Conservation (phyloP, 2,888 invertebrate genomes). For the Boloria euphrosyne region DNA sequence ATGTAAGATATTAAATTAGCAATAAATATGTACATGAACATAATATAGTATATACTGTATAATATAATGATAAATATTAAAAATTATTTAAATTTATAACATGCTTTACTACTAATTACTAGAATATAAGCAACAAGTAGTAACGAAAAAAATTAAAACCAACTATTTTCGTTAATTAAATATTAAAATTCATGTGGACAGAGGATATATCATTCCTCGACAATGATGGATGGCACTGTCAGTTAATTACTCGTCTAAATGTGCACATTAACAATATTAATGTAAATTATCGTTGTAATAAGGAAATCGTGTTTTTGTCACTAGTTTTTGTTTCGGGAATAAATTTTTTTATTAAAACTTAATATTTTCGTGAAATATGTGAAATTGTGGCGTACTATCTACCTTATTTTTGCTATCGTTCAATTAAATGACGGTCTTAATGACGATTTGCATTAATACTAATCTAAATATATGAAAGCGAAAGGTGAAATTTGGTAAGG, state of each 20-base stretch:
- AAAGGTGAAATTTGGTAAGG: no score
- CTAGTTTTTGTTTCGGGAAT: no score
- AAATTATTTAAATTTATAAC: not conserved
- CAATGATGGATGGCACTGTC: constrained; percentile 47
- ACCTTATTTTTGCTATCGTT: no score
- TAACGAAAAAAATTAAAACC: not conserved
- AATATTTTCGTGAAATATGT: no score
- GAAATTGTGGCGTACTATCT: no score
- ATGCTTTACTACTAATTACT: not conserved
- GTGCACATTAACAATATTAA: constrained; percentile 14
- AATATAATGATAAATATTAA: not conserved
- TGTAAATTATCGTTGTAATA: not conserved
- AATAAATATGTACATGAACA: no score
- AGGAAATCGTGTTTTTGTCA: no score
- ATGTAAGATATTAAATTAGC: no score
- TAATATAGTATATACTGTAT: not conserved
- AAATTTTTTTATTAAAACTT: no score
- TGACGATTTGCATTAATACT: no score
- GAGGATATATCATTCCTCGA: constrained; percentile 48
- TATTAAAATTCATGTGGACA: constrained; percentile 31
- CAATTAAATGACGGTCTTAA: no score
- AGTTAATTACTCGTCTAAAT: constrained; percentile 44
- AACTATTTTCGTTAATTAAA: constrained; percentile 18
- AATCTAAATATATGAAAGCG: no score
- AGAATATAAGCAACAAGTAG: not conserved